These are phyloP conservation scores for Andrena marginata DNA, from an alignment of 2,888 invertebrate species.

Conservation along the genomic window DNA sequence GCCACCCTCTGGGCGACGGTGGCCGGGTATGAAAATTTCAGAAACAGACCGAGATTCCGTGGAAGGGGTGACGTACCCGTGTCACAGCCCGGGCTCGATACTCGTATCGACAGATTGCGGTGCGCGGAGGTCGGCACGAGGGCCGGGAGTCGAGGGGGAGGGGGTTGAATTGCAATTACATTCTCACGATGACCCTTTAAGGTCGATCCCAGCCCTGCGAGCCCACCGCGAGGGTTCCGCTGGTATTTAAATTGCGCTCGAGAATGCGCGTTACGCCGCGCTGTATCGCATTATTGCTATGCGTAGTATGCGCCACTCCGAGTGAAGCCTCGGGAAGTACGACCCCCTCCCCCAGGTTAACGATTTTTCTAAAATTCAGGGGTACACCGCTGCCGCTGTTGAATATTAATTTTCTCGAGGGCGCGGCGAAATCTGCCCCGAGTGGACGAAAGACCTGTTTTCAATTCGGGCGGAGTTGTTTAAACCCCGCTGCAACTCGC, in stretches of 20 bases:
- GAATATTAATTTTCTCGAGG: conserved; percentile 13
- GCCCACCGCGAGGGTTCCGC: conserved; percentile 17
- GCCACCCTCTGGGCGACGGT: not conserved
- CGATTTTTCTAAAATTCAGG: not conserved
- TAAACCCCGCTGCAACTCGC: too few relatives aligned
- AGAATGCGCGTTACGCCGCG: conserved; percentile 25
- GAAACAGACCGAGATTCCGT: conserved; percentile 36
- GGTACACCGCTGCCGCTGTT: not conserved
- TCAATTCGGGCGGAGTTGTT: too few relatives aligned
- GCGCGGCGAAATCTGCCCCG: not conserved
- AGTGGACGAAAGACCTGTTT: not conserved
- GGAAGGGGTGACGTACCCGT: conserved; percentile 31
- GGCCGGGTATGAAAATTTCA: conserved; percentile 53
- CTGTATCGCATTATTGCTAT: conserved; percentile 47
- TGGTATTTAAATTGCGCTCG: conserved; percentile 68
- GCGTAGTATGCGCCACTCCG: conserved; percentile 6
- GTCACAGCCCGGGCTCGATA: conserved; percentile 48
- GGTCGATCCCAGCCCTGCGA: conserved; percentile 10
- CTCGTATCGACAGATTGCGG: conserved; percentile 57
- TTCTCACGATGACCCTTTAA: conserved; percentile 62
- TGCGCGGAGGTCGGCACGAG: conserved; percentile 1
- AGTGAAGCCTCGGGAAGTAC: not conserved
- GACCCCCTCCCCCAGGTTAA: not conserved
- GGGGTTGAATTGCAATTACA: conserved; percentile 64
- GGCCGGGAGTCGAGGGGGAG: not conserved